Base-by-base conservation (phyloP, 2,797 vertebrate species). In the Enteromius treurensis region DNA sequence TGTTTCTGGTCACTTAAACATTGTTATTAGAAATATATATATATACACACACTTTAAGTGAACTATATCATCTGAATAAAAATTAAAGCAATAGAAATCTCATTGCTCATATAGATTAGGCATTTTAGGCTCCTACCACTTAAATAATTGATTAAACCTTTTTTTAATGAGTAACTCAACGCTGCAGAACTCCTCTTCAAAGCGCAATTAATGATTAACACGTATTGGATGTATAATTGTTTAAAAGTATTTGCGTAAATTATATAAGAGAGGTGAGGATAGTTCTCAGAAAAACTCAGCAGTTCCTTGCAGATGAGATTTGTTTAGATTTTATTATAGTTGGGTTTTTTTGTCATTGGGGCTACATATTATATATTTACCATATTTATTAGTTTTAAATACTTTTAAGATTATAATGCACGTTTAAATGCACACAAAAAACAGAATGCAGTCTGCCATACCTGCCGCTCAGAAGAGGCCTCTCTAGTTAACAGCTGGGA, bases 401-500 rank as follows among this genome's bases (percentile, higher is more conserved):
- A 32, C 3, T 26, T 11, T 23, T n/a, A 42, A 65, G 17, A 65
- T 26, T 0, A 8, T 45, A 64, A 64, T 19, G 13, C 6, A 32
- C 10, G 60, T 42, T 58, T 64, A 8, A 32, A 64, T 58, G n/a
- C 55, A 58, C 9, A 47, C n/a, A 58, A 62, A 5, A 32, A 62
- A 1, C 19, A 37, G 1, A 76, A 53, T 40, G 42, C 34, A 5
- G 14, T 58, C 17, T 26, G n/a, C 7, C 29, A 49, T 81, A 14
- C 11, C 10, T 55, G 17, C 11, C 45, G n/a, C 47, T 23, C 47
- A n/a, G 2, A 55, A 21, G 75, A 60, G 65, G 74, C 65, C 37
- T 70, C 74, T 70, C 15, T 6, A 8, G 15, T 34, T 9, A 49
- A 83, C 74, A 83, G 75, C 81, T 83, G 75, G 71, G 71, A 75